These are phyloP conservation scores for Eulithis testata DNA, from an alignment of 2,888 invertebrate species.

Conservation along the genomic window DNA sequence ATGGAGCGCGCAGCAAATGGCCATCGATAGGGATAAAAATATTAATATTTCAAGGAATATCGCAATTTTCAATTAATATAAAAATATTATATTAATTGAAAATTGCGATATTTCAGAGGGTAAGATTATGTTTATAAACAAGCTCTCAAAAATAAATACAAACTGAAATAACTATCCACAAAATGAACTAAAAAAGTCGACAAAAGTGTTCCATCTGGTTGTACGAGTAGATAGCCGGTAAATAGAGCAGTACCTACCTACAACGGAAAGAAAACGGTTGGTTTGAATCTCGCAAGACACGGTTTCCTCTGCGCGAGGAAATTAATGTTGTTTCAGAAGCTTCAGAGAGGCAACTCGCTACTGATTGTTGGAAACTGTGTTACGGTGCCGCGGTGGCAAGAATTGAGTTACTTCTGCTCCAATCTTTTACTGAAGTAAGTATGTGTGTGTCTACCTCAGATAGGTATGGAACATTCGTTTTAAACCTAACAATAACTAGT, in stretches of 20 bases:
- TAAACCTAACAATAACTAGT: neutral
- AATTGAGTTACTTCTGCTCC: slow-evolving; percentile 19
- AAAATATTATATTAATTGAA: too few relatives aligned
- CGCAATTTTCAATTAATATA: too few relatives aligned
- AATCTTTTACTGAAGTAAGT: slow-evolving; percentile 3
- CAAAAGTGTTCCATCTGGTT: neutral
- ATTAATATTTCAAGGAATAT: neutral
- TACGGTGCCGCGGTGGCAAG: slow-evolving; percentile 8
- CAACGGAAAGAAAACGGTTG: slow-evolving; percentile 49
- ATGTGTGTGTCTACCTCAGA: too few relatives aligned
- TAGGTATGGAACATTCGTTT: too few relatives aligned
- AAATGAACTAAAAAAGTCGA: slow-evolving; percentile 42
- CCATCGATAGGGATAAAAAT: slow-evolving; percentile 28
- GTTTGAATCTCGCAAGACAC: slow-evolving; percentile 50
- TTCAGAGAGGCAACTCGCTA: slow-evolving; percentile 39
- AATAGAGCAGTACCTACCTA: slow-evolving; percentile 5
- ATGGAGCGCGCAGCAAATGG: slow-evolving; percentile 36
- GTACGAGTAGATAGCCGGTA: neutral
- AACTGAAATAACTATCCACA: neutral
- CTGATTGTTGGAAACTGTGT: slow-evolving; percentile 32
- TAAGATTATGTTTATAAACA: too few relatives aligned
- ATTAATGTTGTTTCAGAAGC: slow-evolving; percentile 50
- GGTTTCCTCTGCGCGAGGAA: slow-evolving; percentile 45
- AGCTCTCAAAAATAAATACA: neutral
- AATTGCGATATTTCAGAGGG: too few relatives aligned